Conservation (phyloP, 2,888 invertebrate genomes). For the Drosophila neonasuta region DNA sequence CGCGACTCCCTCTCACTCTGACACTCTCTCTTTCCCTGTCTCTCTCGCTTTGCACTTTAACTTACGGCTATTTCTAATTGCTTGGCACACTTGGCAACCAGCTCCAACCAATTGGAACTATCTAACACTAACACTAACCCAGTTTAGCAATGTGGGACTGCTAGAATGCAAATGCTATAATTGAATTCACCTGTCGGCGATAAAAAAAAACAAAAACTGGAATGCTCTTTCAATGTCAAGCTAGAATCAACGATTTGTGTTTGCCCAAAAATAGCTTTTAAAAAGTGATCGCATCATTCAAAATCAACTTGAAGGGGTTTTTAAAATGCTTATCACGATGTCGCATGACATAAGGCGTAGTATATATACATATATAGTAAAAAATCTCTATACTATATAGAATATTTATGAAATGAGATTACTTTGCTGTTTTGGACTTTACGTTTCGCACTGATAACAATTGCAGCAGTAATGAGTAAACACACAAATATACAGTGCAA, state of each 20-base stretch:
- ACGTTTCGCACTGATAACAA: conserved; percentile 43
- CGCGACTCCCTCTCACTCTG: conserved; percentile 2
- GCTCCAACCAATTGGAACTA: conserved; percentile 58
- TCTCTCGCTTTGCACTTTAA: conserved; percentile 38
- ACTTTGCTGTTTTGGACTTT: conserved; percentile 46
- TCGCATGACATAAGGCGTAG: conserved; percentile 55
- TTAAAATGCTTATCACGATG: conserved; percentile 45
- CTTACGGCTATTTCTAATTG: conserved; percentile 70
- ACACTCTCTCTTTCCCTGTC: conserved; percentile 3
- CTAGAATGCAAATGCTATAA: conserved; percentile 42
- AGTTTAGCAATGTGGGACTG: conserved; percentile 23
- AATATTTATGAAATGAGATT: conserved; percentile 42
- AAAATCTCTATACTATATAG: conserved; percentile 26
- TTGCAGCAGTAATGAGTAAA: conserved; percentile 18
- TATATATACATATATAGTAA: conserved; percentile 28
- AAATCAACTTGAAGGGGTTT: conserved; percentile 40
- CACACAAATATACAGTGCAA: conserved; percentile 12
- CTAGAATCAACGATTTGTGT: not conserved
- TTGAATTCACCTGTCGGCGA: conserved; percentile 31
- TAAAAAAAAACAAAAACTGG: conserved; percentile 11
- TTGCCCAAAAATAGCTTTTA: conserved; percentile 16
- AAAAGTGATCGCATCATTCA: conserved; percentile 43
- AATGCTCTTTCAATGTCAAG: conserved; percentile 28
- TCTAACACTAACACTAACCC: conserved; percentile 34
- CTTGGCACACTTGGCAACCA: conserved; percentile 63